Evolutionary conservation across 2,797 vertebrate genomes (phyloP), one percentile per base, ranked within the genome.

Genomic region (Hapalemur alaotrensis): DNA sequence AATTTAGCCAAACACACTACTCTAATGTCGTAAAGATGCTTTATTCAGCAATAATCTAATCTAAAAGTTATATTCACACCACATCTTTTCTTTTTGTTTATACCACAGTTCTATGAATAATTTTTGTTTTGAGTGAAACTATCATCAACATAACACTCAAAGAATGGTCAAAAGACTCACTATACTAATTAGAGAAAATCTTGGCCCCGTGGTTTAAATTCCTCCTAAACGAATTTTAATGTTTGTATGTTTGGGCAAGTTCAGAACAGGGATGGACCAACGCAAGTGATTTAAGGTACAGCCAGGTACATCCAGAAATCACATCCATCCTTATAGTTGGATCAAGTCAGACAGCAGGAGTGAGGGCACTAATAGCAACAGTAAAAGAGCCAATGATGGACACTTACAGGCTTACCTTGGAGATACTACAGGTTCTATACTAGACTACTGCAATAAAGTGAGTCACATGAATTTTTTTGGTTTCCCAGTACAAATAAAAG

Each of bases 1-100:
- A 20, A 95, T 61, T 61, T 94, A 91, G 52, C 87, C 32, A 59
- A 82, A 95, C 10, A 94, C 17, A 23, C 54, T 72, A 90, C 89
- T 97, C 20, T 91, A 96, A 96, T 54, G 20, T 61, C 82, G 32
- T 67, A 57, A 96, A 78, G 94, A 95, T 50, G 78, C 0, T 93
- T 98, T 89, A 73, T 65, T 87, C 22, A 87, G 32, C 46, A 46
- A 96, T 32, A 97, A 95, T 48, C 50, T 67, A 87, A 63, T 73
- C 78, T 52, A 59, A 79, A 95, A 87, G n/a, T 72, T 72, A 82
- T 4, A 94, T n/a, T 82, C 92, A 87, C 25, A 94, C 28, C 35
- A 72, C 30, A 73, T 75, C 54, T 95, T 93, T 87, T 91, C 76
- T 79, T 83, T 84, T 41, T 89, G 69, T 78, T 95, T 92, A 89